Evolutionary conservation across 2,113 vertebrate species (phyloP), one percentile per base, ranked within the genome.

Genomic region (Onychorhynchus coronatus): DNA sequence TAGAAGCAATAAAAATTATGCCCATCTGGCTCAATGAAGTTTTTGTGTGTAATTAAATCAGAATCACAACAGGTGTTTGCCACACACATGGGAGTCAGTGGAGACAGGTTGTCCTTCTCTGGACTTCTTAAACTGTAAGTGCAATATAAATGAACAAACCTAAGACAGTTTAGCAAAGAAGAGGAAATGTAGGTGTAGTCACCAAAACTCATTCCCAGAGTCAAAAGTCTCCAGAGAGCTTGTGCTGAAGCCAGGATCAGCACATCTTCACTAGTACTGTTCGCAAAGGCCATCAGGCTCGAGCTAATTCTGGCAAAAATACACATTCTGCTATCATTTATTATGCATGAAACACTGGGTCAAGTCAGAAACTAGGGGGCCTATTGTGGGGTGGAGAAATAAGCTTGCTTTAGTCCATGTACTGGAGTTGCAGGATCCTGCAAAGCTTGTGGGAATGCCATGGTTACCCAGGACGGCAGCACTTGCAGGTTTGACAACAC

Each of bases 1-100:
- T 56, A 62, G 58, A 71, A 78, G 39, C 50, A 93, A 82, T 89
- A 89, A 96, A 91, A 94, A 83, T 68, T 52, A 88, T 28, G 50
- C 52, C 89, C 79, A 95, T 89, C 76, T 91, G 96, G 52, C 47
- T 88, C 70, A 82, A 83, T 35, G 17, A 88, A 79, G 61, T 67
- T 95, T 89, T 63, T 88, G 14, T 86, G 55, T 85, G 42, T 62
- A 91, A 93, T 83, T 91, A 95, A 88, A 85, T 85, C 42, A 85
- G 66, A 88, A 83, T 68, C 63, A 77, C 42, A 96, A 76, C 66
- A 89, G 70, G 81, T 93, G 30, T 68, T 89, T 89, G 74, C 53
- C 41, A 59, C 47, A 84, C 12, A 41, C 47, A 50, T 14, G 41
- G 28, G n/a, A 86, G 25, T 49, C 58, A 47, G 9, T 7, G 13